Conservation (phyloP, 2,888 invertebrate genomes). For the Silvanus unidentatus region DNA sequence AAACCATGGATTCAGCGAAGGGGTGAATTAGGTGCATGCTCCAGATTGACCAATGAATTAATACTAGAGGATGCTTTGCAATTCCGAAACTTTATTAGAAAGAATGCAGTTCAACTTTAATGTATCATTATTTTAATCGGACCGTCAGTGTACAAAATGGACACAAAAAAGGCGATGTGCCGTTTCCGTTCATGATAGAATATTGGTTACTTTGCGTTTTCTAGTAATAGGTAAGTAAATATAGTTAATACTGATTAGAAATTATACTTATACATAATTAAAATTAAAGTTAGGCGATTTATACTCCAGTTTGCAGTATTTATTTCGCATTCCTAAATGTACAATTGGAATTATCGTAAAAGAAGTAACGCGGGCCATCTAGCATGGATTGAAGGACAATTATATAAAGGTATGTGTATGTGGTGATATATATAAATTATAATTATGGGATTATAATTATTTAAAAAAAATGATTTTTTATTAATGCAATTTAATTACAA, state of each 20-base stretch:
- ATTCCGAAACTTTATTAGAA: background rate
- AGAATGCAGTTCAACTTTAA: background rate
- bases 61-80: background rate
- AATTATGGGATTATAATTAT: too few species aligned
- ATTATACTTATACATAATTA: background rate
- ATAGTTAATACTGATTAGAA: background rate
- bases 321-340: background rate
- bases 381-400: background rate
- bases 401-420: background rate
- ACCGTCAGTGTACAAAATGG: too few species aligned
- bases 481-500: too few species aligned
- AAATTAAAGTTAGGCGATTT: background rate
- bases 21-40: too few species aligned
- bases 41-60: background rate
- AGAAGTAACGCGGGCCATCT: background rate
- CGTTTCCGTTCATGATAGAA: background rate
- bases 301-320: background rate
- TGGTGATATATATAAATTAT: too few species aligned
- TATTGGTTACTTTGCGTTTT: background rate
- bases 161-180: too few species aligned
- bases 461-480: too few species aligned
- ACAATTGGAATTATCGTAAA: background rate
- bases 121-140: background rate
- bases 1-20: background rate
- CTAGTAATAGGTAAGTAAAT: background rate